Conservation (phyloP, 2,888 invertebrate genomes). For the Agrochola lychnidis region DNA sequence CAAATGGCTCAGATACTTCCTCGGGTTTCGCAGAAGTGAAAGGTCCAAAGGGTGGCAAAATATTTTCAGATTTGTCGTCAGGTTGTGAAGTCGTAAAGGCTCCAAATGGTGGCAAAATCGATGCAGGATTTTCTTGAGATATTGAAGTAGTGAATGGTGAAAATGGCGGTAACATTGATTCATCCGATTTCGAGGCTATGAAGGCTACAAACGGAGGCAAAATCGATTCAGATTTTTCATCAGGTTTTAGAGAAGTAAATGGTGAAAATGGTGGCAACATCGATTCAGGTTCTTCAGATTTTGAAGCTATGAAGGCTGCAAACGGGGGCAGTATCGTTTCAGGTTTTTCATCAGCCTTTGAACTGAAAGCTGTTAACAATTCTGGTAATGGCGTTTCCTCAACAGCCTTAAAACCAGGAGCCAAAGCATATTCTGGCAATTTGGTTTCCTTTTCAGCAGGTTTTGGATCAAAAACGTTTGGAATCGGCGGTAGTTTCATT, state of each 20-base stretch:
- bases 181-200: not conserved
- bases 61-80: not conserved
- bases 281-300: not conserved
- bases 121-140: too few species aligned
- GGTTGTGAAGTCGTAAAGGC: not conserved
- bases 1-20: not conserved
- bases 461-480: slow-evolving; percentile 38
- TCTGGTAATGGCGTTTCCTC: slow-evolving; percentile 37
- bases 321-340: slow-evolving; percentile 35
- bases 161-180: slow-evolving; percentile 3
- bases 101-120: slow-evolving; percentile 17
- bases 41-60: slow-evolving; percentile 8
- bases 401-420: slow-evolving; percentile 19
- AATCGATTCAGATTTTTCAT: not conserved
- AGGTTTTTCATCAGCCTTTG: slow-evolving; percentile 32
- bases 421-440: slow-evolving; percentile 14
- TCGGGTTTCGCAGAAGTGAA: not conserved
- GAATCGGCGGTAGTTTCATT: slow-evolving; percentile 37
- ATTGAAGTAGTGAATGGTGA: too few species aligned
- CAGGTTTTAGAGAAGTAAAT: slow-evolving; percentile 12
- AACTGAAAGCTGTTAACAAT: slow-evolving; percentile 33
- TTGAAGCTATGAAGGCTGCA: slow-evolving; percentile 15
- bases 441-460: slow-evolving; percentile 32
- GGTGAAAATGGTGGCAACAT: slow-evolving; percentile 13
- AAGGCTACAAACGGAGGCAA: slow-evolving; percentile 23